Conservation (phyloP, 2,797 vertebrate species). For the Spheniscus humboldti region DNA sequence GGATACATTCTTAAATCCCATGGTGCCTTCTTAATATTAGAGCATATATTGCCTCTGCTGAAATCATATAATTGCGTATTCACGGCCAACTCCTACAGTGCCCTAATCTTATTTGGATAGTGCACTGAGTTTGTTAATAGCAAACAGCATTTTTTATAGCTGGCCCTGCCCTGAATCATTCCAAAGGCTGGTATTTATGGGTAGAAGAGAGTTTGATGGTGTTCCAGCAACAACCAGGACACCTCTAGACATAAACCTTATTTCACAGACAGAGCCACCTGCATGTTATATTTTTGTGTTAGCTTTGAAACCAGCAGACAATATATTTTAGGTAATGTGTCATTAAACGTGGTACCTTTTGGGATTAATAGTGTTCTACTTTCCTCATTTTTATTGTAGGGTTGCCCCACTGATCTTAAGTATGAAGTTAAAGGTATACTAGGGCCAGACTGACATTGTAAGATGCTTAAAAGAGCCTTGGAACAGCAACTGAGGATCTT, state of each 20-base stretch:
- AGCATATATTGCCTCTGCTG: not conserved
- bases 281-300: not conserved
- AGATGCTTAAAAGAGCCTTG: not conserved
- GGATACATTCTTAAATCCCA: not conserved
- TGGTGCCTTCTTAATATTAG: not conserved
- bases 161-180: not conserved
- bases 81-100: not conserved
- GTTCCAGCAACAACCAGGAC: not conserved
- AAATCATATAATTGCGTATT: not conserved
- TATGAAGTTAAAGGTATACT: not conserved
- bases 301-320: not conserved
- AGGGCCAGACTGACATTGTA: not conserved
- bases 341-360: not conserved
- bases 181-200: not conserved
- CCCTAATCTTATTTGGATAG: not conserved
- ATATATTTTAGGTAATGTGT: not conserved
- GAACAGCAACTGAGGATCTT: not conserved
- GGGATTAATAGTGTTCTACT: not conserved
- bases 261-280: not conserved
- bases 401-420: not conserved
- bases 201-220: not conserved
- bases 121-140: not conserved
- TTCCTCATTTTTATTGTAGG: constrained; percentile 26
- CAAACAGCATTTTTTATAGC: constrained; percentile 11
- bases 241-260: constrained; percentile 15